Base-by-base conservation (phyloP, 2,113 vertebrate genomes). In the Chaetorhynchus papuensis region DNA sequence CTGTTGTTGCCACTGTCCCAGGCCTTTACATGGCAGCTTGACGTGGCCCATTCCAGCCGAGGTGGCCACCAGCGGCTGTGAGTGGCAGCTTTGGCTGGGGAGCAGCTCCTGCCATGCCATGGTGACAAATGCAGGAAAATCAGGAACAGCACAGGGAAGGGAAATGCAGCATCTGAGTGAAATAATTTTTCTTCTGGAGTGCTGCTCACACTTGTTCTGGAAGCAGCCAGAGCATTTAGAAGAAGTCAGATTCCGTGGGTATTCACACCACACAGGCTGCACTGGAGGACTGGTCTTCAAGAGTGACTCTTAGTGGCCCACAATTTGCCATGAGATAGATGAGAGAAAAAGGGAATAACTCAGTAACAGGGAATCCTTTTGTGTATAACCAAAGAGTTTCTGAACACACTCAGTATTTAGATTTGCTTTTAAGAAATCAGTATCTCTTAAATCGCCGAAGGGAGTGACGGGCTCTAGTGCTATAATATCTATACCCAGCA, bases 171-270 rank as follows among this genome's bases (percentile, higher is more conserved):
- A 89, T 59, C 65, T 57, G 87, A 95, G 78, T 85, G 66, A 92
- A 97, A 68, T 82, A 2, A 37, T 89, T 94, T 96, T 61, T 60
- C 47, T 95, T 94, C 65, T 90, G 72, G 79, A 74, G 53, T 87
- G 87, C 92, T 27, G 15, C 80, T 97, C 92, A 77, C 80, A 49
- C 96, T 87, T 93, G 64, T 94, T 97, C 91, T 90, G 72, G 87
- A 92, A 94, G 95, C 95, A 83, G 83, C 78, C 63, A 65, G 76
- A 75, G 53, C 66, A 21, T 81, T 81, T 76, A 20, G 41, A 41
- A 66, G 54, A 72, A 91, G 20, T 35, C 24, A 39, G 79, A 83
- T 87, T 47, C 39, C 13, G 15, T 0, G 15, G n/a, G 35, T 44
- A 4, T 52, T 91, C 33, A 19, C 28, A 6, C 1, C 10, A 17